Evolutionary conservation across 2,888 invertebrate species (phyloP), one percentile per base, ranked within the genome.

Genomic region (Apodemia duryi): DNA sequence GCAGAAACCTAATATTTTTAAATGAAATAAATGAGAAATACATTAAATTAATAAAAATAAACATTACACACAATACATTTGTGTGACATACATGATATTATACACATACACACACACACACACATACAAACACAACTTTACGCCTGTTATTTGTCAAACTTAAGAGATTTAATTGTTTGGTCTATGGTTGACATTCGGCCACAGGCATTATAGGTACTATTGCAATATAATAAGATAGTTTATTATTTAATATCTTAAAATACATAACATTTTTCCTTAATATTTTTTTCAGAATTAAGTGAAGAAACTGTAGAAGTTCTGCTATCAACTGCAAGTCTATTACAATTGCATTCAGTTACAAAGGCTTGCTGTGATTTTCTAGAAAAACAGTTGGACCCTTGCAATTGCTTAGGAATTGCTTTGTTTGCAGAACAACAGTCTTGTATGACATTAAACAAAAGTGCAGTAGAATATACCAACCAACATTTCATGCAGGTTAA

Each of bases 341-440:
- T 98, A 68, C 98, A 98, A 85, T 89, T 98, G 63, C 93, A 93
- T 75, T 95, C 97, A 73, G 98, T 98, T 52, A 96, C 97, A 57
- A 96, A 95, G 74, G 97, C 97, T 46, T 98, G 98, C 81, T 98
- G 97, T 77, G 94, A 95, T 77, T 98, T 97, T 85, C 93, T 98
- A 65, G 95, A 95, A 77, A 96, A 97, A 77, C 98, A 98, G 83
- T 92, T 98, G 65, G 97, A 98, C 86, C 98, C 98, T 0, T 98
- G 97, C 77, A 98, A 98, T 85, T 98, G 98, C 87, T 93, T 98
- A 72, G 98, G 98, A 32, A 98, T 98, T 80, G 95, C 97, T 68
- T 93, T 97, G 81, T 98, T 98, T 91, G 98, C 98, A 60, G 98
- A 98, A 81, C 96, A 96, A 74, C 98, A 98, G 84, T 95, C 97